phyloP scores from a whole-genome alignment of 2,113 vertebrate genomes.

The Amphiprion percula region DNA sequence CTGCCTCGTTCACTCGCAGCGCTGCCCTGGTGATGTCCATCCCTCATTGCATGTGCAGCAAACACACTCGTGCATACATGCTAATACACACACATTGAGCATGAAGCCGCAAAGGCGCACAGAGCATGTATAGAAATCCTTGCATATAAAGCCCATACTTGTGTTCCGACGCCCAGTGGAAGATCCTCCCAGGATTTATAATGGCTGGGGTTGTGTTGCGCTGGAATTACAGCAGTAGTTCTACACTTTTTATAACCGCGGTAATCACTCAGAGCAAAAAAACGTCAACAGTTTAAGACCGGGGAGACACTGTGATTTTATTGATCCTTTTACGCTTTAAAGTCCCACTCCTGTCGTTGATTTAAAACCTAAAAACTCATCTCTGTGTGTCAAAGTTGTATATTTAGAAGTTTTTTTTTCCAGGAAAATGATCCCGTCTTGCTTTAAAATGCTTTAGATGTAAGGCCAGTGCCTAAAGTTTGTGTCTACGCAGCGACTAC shows the following conservation, averaged over 20 bases:
- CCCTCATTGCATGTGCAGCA: slow-evolving; percentile 63
- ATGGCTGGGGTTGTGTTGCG: background rate
- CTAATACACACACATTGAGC: background rate
- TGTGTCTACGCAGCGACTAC: too few relatives aligned
- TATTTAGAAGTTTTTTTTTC: too few relatives aligned
- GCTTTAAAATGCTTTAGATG: too few relatives aligned
- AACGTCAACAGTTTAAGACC: background rate
- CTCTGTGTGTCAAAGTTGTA: too few relatives aligned
- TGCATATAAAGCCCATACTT: background rate
- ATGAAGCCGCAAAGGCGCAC: background rate
- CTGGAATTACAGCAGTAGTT: background rate
- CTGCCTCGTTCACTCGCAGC: slow-evolving; percentile 60
- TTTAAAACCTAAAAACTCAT: too few relatives aligned
- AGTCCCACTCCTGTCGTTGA: too few relatives aligned
- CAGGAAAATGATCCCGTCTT: too few relatives aligned
- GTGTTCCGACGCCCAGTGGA: background rate
- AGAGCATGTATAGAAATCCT: background rate
- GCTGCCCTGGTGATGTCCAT: slow-evolving; percentile 74
- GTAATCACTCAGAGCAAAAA: background rate
- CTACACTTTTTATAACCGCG: background rate
- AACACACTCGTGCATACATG: slow-evolving; percentile 27
- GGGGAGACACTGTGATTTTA: background rate
- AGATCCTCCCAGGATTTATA: background rate
- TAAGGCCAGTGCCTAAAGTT: too few relatives aligned
- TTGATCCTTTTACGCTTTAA: background rate